Evolutionary conservation across 2,888 invertebrate genomes (phyloP).

Genomic region (Sinelater perroti): DNA sequence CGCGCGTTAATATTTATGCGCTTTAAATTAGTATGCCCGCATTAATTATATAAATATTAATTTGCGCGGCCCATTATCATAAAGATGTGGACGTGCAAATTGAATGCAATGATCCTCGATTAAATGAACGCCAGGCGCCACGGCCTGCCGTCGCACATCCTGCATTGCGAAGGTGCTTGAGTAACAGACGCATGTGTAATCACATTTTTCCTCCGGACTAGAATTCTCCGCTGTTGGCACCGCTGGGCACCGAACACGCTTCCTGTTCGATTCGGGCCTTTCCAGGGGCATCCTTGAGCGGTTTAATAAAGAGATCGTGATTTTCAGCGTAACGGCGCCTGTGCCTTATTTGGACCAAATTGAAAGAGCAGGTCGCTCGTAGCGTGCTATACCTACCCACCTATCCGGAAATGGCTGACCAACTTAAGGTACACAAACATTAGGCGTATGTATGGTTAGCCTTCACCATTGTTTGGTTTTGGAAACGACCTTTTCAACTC

Average conservation of each 20-base stretch:
- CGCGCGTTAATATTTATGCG: slow-evolving; percentile 16
- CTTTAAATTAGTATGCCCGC: slow-evolving; percentile 16
- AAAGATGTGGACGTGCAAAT: slow-evolving; percentile 25
- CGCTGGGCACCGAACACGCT: not conserved
- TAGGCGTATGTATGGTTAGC: too few species aligned
- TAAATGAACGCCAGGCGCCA: slow-evolving; percentile 32
- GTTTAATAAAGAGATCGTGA: not conserved
- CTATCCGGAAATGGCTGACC: too few species aligned
- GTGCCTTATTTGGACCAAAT: not conserved
- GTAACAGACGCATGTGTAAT: slow-evolving; percentile 13
- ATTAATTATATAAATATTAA: slow-evolving; percentile 25
- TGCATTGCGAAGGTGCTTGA: slow-evolving; percentile 29
- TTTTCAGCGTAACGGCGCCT: not conserved
- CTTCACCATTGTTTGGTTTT: too few species aligned
- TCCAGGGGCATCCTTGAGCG: not conserved
- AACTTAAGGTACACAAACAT: too few species aligned
- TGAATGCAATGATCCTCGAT: slow-evolving; percentile 17
- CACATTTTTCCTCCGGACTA: not conserved
- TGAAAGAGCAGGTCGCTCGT: not conserved
- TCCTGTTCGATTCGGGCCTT: not conserved
- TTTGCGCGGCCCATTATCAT: slow-evolving; percentile 10
- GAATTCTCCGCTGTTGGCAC: not conserved
- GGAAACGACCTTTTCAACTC: too few species aligned
- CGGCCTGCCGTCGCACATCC: slow-evolving; percentile 20
- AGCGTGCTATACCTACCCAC: too few species aligned